Evolutionary conservation across 2,113 vertebrate species (phyloP).

Genomic region (Aegotheles bennettii): DNA sequence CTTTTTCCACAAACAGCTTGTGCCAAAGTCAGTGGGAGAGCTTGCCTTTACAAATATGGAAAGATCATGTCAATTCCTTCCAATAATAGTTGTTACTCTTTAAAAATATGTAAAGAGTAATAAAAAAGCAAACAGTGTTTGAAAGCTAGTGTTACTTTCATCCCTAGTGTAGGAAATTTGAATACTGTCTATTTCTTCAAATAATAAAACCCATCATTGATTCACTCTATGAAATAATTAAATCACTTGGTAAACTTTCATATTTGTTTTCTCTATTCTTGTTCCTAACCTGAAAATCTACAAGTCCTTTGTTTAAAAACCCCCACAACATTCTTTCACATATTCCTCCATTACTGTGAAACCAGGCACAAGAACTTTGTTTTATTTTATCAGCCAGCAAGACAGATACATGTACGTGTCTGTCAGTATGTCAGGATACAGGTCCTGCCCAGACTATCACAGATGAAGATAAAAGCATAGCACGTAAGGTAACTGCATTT

Average conservation of each 20-base stretch:
- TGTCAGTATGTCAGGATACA: fast-evolving
- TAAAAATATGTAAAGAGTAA: constrained; percentile 19
- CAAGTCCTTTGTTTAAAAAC: not conserved
- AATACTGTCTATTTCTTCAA: not conserved
- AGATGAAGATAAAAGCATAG: not conserved
- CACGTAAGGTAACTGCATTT: not conserved
- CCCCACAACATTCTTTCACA: not conserved
- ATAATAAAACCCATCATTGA: not conserved
- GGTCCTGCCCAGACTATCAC: not conserved
- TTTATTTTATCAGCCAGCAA: not conserved
- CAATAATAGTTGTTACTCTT: constrained; percentile 26
- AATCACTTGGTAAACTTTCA: not conserved
- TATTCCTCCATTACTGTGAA: not conserved
- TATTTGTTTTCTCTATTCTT: not conserved
- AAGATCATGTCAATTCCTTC: constrained; percentile 32
- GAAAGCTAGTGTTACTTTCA: constrained; percentile 26
- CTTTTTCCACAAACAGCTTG: not conserved
- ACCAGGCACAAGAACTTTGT: not conserved
- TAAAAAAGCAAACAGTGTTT: constrained; percentile 33
- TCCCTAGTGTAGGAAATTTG: not conserved
- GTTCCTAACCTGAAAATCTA: not conserved
- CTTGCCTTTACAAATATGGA: constrained; percentile 40
- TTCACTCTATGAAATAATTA: not conserved
- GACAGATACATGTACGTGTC: not conserved
- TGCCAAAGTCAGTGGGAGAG: constrained; percentile 17